Conservation (phyloP, 2,888 invertebrate genomes). For the Ectemnius lituratus region DNA sequence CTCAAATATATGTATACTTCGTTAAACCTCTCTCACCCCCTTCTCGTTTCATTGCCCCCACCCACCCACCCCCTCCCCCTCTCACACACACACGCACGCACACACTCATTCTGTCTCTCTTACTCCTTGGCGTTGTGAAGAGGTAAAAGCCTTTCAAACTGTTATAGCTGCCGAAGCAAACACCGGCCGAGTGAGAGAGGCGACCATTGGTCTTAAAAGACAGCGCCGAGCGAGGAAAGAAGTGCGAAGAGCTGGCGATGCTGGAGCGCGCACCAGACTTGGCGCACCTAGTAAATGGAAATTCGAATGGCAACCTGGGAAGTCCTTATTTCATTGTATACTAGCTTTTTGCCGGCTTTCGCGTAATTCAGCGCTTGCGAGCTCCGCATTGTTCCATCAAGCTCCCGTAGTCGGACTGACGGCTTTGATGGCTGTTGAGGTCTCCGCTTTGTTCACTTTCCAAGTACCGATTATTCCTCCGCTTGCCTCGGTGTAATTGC, state of each 20-base stretch:
- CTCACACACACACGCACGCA: no score
- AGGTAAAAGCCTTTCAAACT: no score
- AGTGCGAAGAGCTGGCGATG: not conserved
- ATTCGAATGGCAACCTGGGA: slow-evolving; percentile 22
- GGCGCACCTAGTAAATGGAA: slow-evolving; percentile 28
- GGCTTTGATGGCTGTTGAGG: not conserved
- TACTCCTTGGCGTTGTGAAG: slow-evolving; percentile 13
- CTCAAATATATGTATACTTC: slow-evolving; percentile 42
- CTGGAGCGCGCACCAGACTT: slow-evolving; percentile 7
- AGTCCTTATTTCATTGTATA: slow-evolving; percentile 44
- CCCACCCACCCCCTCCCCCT: not conserved
- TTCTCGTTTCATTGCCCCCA: not conserved
- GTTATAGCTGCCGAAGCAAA: not conserved
- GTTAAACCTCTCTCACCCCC: not conserved
- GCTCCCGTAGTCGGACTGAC: slow-evolving; percentile 21
- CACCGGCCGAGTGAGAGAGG: slow-evolving; percentile 7
- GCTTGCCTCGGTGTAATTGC: not conserved
- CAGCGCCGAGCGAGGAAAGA: not conserved
- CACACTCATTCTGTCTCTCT: slow-evolving; percentile 4
- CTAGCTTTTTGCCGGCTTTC: slow-evolving; percentile 44
- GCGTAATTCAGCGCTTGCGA: slow-evolving; percentile 54
- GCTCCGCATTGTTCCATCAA: slow-evolving; percentile 32
- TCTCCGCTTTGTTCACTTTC: not conserved
- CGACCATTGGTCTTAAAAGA: not conserved
- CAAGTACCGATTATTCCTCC: slow-evolving; percentile 12